Evolutionary conservation across 2,113 vertebrate species (phyloP).

Genomic region (Ammodytes marinus): DNA sequence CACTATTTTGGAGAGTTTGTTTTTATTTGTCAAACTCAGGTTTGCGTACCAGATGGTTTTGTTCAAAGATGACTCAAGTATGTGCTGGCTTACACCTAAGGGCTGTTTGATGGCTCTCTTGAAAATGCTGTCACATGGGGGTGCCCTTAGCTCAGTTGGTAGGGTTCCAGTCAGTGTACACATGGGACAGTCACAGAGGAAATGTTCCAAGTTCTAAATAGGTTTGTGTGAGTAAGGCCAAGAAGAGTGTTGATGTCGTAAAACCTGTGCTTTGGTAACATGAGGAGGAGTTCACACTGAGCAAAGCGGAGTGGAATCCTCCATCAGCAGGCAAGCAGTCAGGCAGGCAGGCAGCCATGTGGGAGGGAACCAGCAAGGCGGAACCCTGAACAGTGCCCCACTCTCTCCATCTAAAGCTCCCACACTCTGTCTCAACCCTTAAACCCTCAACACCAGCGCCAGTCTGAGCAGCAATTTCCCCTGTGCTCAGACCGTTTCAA

Average conservation of each 20-base stretch:
- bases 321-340: conserved; percentile 8
- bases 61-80: too few relatives aligned
- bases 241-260: not conserved
- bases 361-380: conserved; percentile 59
- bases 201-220: not conserved
- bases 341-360: conserved; percentile 30
- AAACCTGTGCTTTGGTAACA: not conserved
- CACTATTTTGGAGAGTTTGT: too few relatives aligned
- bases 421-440: conserved; percentile 17
- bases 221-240: not conserved
- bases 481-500: not conserved
- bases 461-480: not conserved
- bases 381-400: conserved; percentile 30
- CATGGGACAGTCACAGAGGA: not conserved
- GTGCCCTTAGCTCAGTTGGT: too few relatives aligned
- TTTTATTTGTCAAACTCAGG: too few relatives aligned
- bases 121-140: too few relatives aligned
- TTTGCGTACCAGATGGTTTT: too few relatives aligned
- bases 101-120: too few relatives aligned
- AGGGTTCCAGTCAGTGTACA: too few relatives aligned
- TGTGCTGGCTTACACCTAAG: too few relatives aligned
- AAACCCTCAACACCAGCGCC: not conserved
- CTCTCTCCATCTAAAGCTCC: not conserved
- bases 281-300: conserved; percentile 12
- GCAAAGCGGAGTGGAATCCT: not conserved